A percentile compares a stretch with the other conserved stretches of the same genome.
Conservation (phyloP, 2,888 invertebrate species). For the Aspidiotus destructor region DNA sequence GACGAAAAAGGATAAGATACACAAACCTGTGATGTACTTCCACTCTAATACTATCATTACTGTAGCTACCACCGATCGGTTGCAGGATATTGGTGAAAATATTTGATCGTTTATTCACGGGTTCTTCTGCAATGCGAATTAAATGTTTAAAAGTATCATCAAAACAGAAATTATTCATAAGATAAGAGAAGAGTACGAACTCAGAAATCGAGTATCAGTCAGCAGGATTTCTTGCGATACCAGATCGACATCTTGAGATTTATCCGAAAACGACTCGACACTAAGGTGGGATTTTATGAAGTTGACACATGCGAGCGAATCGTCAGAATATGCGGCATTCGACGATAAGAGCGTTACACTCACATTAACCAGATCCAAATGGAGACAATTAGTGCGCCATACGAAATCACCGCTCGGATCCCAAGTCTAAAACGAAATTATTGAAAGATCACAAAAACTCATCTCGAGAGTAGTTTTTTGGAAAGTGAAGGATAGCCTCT, state of each 20-base stretch:
- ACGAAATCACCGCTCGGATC: slow-evolving; percentile 40
- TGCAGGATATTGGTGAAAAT: slow-evolving; percentile 82
- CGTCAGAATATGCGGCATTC: slow-evolving; percentile 44
- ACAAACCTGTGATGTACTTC: slow-evolving; percentile 54
- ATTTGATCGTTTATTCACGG: slow-evolving; percentile 64
- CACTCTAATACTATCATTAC: slow-evolving; percentile 56
- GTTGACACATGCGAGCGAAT: slow-evolving; percentile 71
- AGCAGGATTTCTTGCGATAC: slow-evolving; percentile 83
- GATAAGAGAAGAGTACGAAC: slow-evolving; percentile 37
- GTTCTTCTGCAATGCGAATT: slow-evolving; percentile 43
- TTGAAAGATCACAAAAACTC: background rate
- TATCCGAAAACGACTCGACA: slow-evolving; percentile 76
- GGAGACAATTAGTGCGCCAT: slow-evolving; percentile 70
- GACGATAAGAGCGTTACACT: slow-evolving; percentile 59
- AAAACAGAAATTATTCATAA: background rate
- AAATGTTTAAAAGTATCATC: background rate
- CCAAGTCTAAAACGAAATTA: background rate
- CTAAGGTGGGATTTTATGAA: slow-evolving; percentile 82
- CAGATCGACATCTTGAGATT: slow-evolving; percentile 81
- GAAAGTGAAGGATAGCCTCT: background rate
- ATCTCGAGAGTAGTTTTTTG: background rate
- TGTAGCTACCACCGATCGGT: slow-evolving; percentile 52
- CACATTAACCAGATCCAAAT: slow-evolving; percentile 77
- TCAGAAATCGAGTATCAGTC: slow-evolving; percentile 61
- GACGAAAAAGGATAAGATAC: background rate